A percentile compares a stretch with the other conserved stretches of the same genome.
These are phyloP conservation scores for Ischnus inquisitorius DNA, from an alignment of 2,888 invertebrate species.

Conservation along the genomic window DNA sequence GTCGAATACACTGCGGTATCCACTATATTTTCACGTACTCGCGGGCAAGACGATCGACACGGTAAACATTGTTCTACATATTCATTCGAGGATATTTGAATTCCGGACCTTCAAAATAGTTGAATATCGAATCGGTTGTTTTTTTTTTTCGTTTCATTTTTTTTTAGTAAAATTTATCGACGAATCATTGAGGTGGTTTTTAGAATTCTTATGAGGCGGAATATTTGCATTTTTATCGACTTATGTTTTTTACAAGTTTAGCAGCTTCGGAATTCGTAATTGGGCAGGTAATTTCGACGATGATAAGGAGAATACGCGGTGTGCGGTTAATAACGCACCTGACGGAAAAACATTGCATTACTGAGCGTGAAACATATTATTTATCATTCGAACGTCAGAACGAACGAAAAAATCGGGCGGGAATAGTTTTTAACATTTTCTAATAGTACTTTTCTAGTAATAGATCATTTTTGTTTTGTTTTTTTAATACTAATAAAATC, in stretches of 20 bases:
- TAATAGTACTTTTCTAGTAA: not conserved
- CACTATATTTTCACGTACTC: not conserved
- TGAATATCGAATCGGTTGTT: not conserved
- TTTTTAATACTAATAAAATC: no score
- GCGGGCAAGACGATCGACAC: not conserved
- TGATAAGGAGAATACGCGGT: no score
- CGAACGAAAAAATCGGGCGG: no score
- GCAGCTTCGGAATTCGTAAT: no score
- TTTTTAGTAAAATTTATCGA: not conserved
- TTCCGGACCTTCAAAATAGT: not conserved
- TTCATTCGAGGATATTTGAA: not conserved
- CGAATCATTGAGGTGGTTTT: not conserved
- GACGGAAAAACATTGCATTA: no score
- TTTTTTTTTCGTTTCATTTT: not conserved
- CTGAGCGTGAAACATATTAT: no score
- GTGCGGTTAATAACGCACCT: no score
- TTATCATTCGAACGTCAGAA: no score
- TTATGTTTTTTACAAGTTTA: no score
- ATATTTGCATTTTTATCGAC: not conserved
- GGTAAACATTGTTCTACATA: not conserved
- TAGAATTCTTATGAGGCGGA: not conserved
- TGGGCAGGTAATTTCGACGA: no score
- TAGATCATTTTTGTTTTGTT: no score
- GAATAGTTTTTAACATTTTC: not conserved
- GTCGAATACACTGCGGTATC: slow-evolving; percentile 11